A percentile compares a stretch with the other conserved stretches of the same genome.
Conservation (phyloP, 2,797 vertebrate species). For the Pitangus sulphuratus region DNA sequence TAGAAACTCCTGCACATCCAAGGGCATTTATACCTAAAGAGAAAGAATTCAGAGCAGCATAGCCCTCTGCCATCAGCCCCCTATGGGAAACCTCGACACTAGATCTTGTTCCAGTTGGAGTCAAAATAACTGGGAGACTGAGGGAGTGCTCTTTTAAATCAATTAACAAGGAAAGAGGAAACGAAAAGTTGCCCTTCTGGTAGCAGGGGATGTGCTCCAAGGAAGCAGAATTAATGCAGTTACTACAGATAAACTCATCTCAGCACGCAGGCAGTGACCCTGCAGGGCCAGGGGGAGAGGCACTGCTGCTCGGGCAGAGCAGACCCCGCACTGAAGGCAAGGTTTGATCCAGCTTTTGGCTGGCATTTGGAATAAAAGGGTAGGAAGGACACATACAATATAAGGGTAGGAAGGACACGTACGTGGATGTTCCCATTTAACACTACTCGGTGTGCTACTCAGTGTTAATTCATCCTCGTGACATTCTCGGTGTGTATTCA, state of each 20-base stretch:
- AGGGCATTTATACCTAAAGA: not conserved
- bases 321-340: not conserved
- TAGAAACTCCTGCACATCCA: not conserved
- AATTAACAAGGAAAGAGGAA: not conserved
- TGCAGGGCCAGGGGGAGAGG: rapidly evolving
- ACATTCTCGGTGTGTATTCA: conserved; percentile 7
- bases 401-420: not conserved
- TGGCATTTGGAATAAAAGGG: not conserved
- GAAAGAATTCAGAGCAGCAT: not conserved
- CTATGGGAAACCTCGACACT: not conserved
- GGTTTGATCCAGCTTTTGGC: not conserved
- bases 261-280: not conserved
- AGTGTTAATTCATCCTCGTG: conserved; percentile 24
- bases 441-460: conserved; percentile 33
- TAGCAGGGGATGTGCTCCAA: not conserved
- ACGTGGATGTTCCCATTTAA: conserved; percentile 1
- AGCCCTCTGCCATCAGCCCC: not conserved
- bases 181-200: not conserved
- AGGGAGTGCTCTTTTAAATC: not conserved
- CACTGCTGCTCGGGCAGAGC: rapidly evolving
- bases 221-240: not conserved
- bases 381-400: not conserved
- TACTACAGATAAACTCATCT: conserved; percentile 36
- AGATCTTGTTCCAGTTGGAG: not conserved
- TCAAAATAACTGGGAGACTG: not conserved